A percentile compares a stretch with the other conserved stretches of the same genome.
phyloP scores from a whole-genome alignment of 2,888 invertebrate species.

The Limnephilus marmoratus region DNA sequence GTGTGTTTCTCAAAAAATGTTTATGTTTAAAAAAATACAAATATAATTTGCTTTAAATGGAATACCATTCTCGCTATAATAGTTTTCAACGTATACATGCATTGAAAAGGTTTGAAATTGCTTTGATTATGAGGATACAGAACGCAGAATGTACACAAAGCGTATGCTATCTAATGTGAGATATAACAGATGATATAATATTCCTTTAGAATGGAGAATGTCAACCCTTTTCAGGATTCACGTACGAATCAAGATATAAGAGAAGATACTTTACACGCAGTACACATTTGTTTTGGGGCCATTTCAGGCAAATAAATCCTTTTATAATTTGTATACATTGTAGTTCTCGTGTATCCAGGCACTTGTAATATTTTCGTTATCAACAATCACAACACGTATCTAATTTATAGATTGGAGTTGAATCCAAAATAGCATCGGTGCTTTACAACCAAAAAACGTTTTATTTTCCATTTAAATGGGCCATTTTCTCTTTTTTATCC shows the following conservation, averaged over 20 bases:
- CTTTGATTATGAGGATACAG: background rate
- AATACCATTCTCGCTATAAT: background rate
- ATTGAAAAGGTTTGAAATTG: background rate
- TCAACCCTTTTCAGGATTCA: constrained; percentile 27
- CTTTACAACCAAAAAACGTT: background rate
- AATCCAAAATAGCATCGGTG: background rate
- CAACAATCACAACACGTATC: background rate
- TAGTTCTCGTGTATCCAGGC: background rate
- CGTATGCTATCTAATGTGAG: background rate
- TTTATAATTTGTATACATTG: background rate
- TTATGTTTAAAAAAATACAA: background rate
- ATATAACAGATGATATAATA: background rate
- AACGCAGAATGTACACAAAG: background rate
- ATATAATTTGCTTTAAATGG: background rate
- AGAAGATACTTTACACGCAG: background rate
- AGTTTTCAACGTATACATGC: background rate
- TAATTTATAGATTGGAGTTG: background rate
- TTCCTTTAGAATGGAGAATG: background rate
- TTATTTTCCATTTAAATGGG: background rate
- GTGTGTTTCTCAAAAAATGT: background rate
- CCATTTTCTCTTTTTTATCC: background rate
- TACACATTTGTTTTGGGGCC: constrained; percentile 14
- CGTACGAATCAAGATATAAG: constrained; percentile 2
- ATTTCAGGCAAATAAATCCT: constrained; percentile 32
- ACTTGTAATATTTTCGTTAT: background rate